Percentiles rank a stretch among this genome's conserved stretches.
These are phyloP conservation scores for Indicator maculatus DNA, from an alignment of 2,113 vertebrate genomes.

Conservation along the genomic window DNA sequence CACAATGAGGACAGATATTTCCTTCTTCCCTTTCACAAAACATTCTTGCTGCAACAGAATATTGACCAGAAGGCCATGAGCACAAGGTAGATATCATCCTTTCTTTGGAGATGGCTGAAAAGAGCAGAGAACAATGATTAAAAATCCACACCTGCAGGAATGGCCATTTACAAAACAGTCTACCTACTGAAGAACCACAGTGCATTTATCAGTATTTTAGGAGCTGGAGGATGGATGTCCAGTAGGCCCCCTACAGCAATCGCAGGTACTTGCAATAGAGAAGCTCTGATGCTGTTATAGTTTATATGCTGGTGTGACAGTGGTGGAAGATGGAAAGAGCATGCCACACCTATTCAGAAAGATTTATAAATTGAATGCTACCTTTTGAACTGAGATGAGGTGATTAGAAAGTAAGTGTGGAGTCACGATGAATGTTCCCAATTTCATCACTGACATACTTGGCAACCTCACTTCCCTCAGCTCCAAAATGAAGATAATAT, in stretches of 20 bases:
- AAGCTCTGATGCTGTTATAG: not conserved
- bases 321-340: not conserved
- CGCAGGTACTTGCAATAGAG: not conserved
- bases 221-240: not conserved
- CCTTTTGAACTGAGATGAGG: not conserved
- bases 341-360: not conserved
- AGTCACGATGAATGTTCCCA: not conserved
- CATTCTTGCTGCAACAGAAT: not conserved
- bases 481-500: not conserved
- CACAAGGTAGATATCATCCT: not conserved
- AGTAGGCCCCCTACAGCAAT: fast-evolving
- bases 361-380: not conserved
- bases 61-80: not conserved
- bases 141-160: not conserved
- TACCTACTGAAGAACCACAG: not conserved
- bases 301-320: not conserved
- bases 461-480: not conserved
- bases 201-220: not conserved
- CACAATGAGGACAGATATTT: not conserved
- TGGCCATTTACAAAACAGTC: not conserved
- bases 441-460: not conserved
- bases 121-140: not conserved
- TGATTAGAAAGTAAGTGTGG: not conserved
- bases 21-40: not conserved
- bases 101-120: not conserved